phyloP scores from a whole-genome alignment of 2,888 invertebrate species.

The Chorisops tibialis region DNA sequence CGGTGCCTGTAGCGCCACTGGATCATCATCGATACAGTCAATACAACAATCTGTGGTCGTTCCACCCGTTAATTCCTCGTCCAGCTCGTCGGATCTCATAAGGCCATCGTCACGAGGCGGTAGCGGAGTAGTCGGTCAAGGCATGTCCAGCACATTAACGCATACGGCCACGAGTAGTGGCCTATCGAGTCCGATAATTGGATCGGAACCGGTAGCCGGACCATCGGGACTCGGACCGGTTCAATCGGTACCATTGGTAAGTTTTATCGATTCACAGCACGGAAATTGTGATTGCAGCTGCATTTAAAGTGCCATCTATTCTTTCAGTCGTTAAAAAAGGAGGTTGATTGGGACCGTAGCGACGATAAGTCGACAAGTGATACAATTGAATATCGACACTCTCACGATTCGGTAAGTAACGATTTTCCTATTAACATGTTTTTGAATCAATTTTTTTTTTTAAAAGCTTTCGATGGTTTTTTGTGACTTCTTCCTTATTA shows the following conservation, averaged over 20 bases:
- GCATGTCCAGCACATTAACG: conserved; percentile 30
- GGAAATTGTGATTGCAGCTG: conserved; percentile 1
- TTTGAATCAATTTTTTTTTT: neutral
- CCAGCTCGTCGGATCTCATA: conserved; percentile 41
- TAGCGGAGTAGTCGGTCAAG: conserved; percentile 2
- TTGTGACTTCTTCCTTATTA: conserved; percentile 38
- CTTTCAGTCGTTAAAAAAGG: conserved; percentile 80
- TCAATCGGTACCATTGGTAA: conserved; percentile 85
- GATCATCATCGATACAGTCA: conserved; percentile 51
- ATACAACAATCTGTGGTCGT: conserved; percentile 44
- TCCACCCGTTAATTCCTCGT: conserved; percentile 37
- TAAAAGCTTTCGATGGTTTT: conserved; percentile 30
- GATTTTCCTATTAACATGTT: neutral
- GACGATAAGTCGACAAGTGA: conserved; percentile 78
- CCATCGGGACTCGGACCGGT: conserved; percentile 83
- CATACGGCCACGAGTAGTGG: conserved; percentile 40
- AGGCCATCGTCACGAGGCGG: conserved; percentile 39
- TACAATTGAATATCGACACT: conserved; percentile 75
- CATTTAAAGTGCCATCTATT: conserved; percentile 34
- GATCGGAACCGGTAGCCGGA: conserved; percentile 55
- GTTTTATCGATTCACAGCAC: conserved; percentile 36
- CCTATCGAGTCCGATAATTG: conserved; percentile 42
- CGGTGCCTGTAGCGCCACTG: conserved; percentile 47
- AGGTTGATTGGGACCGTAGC: conserved; percentile 79
- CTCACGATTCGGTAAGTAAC: conserved; percentile 76